Evolutionary conservation across 2,888 invertebrate genomes (phyloP).

Genomic region (Oithona nana): DNA sequence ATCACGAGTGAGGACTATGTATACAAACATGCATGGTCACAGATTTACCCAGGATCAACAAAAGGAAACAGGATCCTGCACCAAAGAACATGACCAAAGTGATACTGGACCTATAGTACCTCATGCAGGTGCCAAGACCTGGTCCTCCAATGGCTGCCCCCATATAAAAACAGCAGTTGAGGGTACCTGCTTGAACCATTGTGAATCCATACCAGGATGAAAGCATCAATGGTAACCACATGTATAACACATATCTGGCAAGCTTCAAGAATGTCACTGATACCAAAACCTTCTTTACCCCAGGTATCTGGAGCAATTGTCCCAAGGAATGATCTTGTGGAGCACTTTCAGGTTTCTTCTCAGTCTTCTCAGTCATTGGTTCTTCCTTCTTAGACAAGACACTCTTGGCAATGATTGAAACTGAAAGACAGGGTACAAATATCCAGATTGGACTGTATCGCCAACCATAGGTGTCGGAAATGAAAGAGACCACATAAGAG

Average conservation of each 20-base stretch:
- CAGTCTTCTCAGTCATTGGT: too few species aligned
- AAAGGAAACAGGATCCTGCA: too few species aligned
- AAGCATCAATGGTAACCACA: conserved; percentile 33
- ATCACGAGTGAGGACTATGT: too few species aligned
- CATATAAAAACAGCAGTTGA: conserved; percentile 32
- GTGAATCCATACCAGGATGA: conserved; percentile 28
- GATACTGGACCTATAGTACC: too few species aligned
- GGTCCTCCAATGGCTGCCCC: conserved; percentile 32
- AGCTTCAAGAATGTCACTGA: conserved; percentile 32
- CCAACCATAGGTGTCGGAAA: conserved; percentile 29
- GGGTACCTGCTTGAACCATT: conserved; percentile 28
- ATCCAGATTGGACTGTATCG: conserved; percentile 20
- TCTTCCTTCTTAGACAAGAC: too few species aligned
- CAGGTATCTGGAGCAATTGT: conserved; percentile 28
- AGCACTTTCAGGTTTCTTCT: too few species aligned
- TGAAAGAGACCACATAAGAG: conserved; percentile 29
- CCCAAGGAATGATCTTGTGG: too few species aligned
- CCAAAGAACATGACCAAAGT: too few species aligned
- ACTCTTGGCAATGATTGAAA: too few species aligned
- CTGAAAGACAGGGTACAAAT: not conserved
- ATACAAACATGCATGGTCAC: too few species aligned
- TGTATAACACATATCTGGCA: conserved; percentile 32
- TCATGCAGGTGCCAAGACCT: conserved; percentile 29
- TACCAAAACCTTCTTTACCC: conserved; percentile 29
- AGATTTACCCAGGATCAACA: too few species aligned